These are phyloP conservation scores for Gorsachius goisagi DNA, from an alignment of 2,113 vertebrate species.

Conservation along the genomic window DNA sequence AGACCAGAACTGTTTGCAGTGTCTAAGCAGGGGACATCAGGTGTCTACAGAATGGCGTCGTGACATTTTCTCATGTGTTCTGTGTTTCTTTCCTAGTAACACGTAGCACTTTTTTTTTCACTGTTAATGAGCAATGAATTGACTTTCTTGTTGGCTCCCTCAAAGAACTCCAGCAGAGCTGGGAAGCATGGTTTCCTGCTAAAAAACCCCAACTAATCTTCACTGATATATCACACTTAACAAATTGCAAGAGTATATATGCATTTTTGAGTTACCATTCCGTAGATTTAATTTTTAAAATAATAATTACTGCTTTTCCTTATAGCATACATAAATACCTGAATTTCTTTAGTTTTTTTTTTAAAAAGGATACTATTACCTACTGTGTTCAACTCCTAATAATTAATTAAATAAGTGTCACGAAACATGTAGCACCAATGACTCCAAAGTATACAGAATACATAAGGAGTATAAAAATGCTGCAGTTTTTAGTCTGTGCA, in stretches of 20 bases:
- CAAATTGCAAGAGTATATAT: not conserved
- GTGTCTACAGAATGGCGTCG: rapidly evolving
- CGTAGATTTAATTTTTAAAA: not conserved
- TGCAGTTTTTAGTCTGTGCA: not conserved
- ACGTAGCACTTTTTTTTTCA: not conserved
- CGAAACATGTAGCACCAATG: not conserved
- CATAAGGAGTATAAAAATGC: not conserved
- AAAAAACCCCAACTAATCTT: not conserved
- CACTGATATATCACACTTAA: not conserved
- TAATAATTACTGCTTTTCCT: not conserved
- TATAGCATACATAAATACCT: not conserved
- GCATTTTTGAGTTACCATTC: not conserved
- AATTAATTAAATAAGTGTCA: not conserved
- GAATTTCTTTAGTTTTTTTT: not conserved
- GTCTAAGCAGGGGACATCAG: not conserved
- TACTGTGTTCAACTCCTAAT: not conserved
- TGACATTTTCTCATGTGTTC: not conserved
- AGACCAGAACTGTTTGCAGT: not conserved
- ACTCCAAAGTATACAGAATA: not conserved
- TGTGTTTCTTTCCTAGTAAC: not conserved
- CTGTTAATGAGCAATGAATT: not conserved
- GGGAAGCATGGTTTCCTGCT: not conserved
- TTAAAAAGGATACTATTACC: not conserved
- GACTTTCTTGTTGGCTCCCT: not conserved
- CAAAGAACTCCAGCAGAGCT: not conserved